A percentile compares a stretch with the other conserved stretches of the same genome.
These are phyloP conservation scores for Balaeniceps rex DNA, from an alignment of 2,113 vertebrate species.

Conservation along the genomic window DNA sequence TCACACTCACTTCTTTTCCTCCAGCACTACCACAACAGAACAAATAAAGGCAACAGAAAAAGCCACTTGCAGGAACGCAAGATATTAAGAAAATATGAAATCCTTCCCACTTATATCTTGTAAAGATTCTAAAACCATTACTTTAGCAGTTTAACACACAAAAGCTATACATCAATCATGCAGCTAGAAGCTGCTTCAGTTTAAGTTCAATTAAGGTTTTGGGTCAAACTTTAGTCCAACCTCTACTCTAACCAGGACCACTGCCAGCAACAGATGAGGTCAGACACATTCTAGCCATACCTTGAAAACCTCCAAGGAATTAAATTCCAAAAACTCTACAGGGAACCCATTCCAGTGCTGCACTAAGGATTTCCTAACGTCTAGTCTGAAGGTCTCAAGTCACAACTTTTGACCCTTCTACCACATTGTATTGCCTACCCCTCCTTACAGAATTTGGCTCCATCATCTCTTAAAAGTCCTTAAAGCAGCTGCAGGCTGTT, in stretches of 20 bases:
- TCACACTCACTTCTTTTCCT: neutral
- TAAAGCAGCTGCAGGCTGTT: accelerated
- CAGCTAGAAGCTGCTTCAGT: neutral
- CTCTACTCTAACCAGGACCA: neutral
- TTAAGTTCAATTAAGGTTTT: neutral
- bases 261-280: neutral
- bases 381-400: neutral
- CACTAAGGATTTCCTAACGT: neutral
- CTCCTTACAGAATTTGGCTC: neutral
- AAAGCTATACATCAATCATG: neutral
- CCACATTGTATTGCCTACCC: accelerated
- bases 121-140: neutral
- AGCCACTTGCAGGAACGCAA: neutral
- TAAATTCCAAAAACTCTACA: neutral
- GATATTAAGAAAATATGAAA: neutral
- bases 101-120: neutral
- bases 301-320: neutral
- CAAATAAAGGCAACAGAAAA: neutral
- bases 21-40: neutral
- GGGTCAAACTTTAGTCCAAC: neutral
- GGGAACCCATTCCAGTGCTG: neutral
- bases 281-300: neutral
- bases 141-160: neutral
- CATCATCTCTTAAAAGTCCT: neutral
- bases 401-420: neutral